phyloP scores from a whole-genome alignment of 1,140 invertebrate species.

The Oreohelix idahoensis region DNA sequence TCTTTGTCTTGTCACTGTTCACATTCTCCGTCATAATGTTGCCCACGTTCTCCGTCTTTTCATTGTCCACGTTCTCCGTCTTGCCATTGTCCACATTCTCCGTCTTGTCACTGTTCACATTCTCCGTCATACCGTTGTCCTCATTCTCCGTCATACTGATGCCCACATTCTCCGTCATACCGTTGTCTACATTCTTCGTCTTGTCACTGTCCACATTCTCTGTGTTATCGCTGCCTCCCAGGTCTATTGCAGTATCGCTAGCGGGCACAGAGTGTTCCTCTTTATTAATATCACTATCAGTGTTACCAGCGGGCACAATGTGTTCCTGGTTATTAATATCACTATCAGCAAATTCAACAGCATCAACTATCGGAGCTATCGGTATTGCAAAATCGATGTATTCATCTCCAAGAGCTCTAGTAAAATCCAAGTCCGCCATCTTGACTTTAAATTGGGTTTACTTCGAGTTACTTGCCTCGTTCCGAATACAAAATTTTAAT shows the following conservation, averaged over 20 bases:
- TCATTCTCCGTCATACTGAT: no score
- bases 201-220: not conserved
- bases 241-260: slow-evolving; percentile 20
- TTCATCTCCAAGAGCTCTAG: slow-evolving; percentile 29
- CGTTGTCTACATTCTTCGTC: no score
- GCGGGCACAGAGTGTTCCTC: no score
- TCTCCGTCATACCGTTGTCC: no score
- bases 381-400: not conserved
- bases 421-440: slow-evolving; percentile 38
- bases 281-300: not conserved
- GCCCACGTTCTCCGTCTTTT: no score
- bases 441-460: not conserved
- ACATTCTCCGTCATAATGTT: not conserved
- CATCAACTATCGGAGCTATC: slow-evolving; percentile 8
- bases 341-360: not conserved
- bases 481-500: no score
- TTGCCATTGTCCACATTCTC: no score
- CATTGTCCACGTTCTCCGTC: no score
- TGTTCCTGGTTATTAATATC: not conserved
- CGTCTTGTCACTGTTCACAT: no score
- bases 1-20: no score
- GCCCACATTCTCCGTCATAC: no score
- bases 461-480: not conserved
- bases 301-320: not conserved
- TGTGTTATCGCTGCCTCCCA: slow-evolving; percentile 13